A percentile compares a stretch with the other conserved stretches of the same genome.
Conservation (phyloP, 2,888 invertebrate genomes). For the Malthinus flaveolus region DNA sequence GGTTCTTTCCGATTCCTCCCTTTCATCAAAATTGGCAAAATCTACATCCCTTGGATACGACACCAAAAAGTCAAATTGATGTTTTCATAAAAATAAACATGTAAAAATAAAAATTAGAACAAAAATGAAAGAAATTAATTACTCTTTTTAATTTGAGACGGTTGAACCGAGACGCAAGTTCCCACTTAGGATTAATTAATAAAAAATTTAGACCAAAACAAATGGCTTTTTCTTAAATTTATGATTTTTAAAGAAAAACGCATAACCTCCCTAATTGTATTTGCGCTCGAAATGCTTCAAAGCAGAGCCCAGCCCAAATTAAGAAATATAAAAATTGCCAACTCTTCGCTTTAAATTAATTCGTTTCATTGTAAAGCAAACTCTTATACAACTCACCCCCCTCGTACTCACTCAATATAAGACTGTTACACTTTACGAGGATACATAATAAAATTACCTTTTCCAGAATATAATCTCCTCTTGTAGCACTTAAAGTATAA, state of each 20-base stretch:
- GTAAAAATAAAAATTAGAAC: too few relatives aligned
- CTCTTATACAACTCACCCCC: background rate
- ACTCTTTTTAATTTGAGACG: conserved; percentile 16
- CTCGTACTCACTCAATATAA: background rate
- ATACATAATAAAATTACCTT: conserved; percentile 1
- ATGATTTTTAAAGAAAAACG: conserved; percentile 28
- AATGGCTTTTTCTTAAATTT: conserved; percentile 32
- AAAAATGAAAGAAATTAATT: conserved; percentile 15
- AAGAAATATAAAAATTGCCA: background rate
- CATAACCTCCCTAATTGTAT: conserved; percentile 24
- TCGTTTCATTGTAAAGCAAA: background rate
- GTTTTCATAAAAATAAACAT: too few relatives aligned
- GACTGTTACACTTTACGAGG: background rate
- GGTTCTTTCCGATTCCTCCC: too few relatives aligned
- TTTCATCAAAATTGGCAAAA: too few relatives aligned
- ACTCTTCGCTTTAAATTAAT: background rate
- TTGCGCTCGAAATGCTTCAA: conserved; percentile 6
- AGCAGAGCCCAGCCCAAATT: background rate
- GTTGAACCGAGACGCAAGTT: conserved; percentile 22
- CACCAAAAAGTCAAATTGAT: too few relatives aligned
- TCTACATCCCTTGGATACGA: too few relatives aligned
- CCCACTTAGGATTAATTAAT: conserved; percentile 30
- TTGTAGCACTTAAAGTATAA: conserved; percentile 4
- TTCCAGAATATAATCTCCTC: background rate
- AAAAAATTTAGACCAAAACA: conserved; percentile 30